phyloP scores from a whole-genome alignment of 2,888 invertebrate genomes.

The Plebejus argus region DNA sequence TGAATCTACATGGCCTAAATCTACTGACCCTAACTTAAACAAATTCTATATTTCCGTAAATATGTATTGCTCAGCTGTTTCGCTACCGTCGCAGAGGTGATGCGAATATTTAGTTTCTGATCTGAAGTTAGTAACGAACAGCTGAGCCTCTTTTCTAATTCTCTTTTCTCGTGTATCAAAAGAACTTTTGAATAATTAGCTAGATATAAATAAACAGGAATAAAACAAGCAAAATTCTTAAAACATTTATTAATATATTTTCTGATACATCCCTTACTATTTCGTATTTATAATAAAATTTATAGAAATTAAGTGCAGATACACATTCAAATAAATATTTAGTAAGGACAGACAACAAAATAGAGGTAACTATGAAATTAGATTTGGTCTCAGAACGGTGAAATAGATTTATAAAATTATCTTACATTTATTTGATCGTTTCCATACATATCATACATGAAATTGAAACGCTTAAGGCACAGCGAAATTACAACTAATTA shows the following conservation, averaged over 20 bases:
- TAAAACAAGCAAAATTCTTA: slow-evolving; percentile 51
- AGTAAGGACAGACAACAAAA: slow-evolving; percentile 25
- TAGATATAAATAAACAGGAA: slow-evolving; percentile 25
- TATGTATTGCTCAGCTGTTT: too few species aligned
- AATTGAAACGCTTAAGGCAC: slow-evolving; percentile 81
- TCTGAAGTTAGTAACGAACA: too few species aligned
- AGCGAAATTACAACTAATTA: slow-evolving; percentile 76
- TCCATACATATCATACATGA: slow-evolving; percentile 59
- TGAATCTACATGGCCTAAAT: too few species aligned
- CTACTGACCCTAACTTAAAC: too few species aligned
- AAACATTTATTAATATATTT: slow-evolving; percentile 72
- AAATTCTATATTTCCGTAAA: too few species aligned
- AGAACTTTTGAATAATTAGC: too few species aligned
- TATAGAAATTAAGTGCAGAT: slow-evolving; percentile 38
- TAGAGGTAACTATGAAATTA: slow-evolving; percentile 46
- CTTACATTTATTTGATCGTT: slow-evolving; percentile 62
- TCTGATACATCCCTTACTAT: slow-evolving; percentile 59
- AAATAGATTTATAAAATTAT: slow-evolving; percentile 69
- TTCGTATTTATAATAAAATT: slow-evolving; percentile 55
- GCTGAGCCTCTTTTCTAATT: too few species aligned
- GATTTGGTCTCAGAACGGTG: slow-evolving; percentile 57
- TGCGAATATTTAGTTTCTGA: too few species aligned
- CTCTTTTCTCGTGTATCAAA: too few species aligned
- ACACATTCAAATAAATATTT: slow-evolving; percentile 35
- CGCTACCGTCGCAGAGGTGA: too few species aligned